Base-by-base conservation (phyloP, 2,888 invertebrate genomes). In the Caenorhabditis sulstoni region DNA sequence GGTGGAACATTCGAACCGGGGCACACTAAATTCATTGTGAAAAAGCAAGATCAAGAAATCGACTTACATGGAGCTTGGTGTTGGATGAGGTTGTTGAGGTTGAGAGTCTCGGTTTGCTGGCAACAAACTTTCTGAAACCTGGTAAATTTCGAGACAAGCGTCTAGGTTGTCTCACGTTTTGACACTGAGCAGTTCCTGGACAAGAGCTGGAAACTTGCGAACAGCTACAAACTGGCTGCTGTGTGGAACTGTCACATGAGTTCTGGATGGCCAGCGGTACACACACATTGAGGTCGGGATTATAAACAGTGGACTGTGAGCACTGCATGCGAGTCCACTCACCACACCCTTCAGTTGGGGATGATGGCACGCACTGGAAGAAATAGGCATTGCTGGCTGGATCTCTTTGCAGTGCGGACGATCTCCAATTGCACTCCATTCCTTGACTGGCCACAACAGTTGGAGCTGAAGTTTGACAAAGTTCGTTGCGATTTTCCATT, bases 311-410 rank as follows among this genome's bases (percentile, higher is more conserved):
- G 0, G 79, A 77, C 20, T 87, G 83, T 4, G 86, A 77, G 73
- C 90, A 90, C n/a, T 86, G 84, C 75, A 87, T 73, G 14, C 87
- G 81, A 37, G 78, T 77, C 90, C 90, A 90, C 79, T 87, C 86
- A 50, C 90, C 90, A 65, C 90, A 90, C 7, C 87, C 73, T 23
- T 81, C 83, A 18, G 90, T 85, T 41, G 86, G 65, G 16, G 84
- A 84, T 35, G 74, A 77, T 23, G 85, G 86, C 4, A 87, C 83
- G 66, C 90, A 90, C 66, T 90, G 89, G 23, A 90, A 79, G 73
- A 90, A 90, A 71, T 85, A 81, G 11, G 77, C 64, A 47, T 73
- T 79, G 66, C 79, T 82, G 20, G 66, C 49, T 1, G 86, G 76
- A 55, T 87, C 88, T 22, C 79, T 57, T 41, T 86, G 80, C 4